Percentiles rank a stretch among this genome's conserved stretches.
phyloP scores from a whole-genome alignment of 2,888 invertebrate genomes.

The Abscondita cerata region DNA sequence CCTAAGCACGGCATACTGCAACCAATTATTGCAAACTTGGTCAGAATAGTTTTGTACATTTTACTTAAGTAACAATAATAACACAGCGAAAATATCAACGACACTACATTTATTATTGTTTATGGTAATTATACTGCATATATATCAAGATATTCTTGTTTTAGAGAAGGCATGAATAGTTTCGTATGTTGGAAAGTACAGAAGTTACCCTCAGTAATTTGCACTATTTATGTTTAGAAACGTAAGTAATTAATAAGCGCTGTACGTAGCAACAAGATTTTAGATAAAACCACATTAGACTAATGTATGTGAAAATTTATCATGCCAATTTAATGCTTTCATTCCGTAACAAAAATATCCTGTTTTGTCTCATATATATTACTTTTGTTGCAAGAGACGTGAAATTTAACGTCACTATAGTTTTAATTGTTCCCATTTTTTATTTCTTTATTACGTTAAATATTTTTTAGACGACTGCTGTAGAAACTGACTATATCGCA shows the following conservation, averaged over 20 bases:
- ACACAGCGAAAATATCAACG: slow-evolving; percentile 4
- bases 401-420: no score
- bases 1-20: slow-evolving; percentile 1
- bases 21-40: neutral
- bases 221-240: slow-evolving; percentile 27
- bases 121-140: slow-evolving; percentile 24
- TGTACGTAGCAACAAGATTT: slow-evolving; percentile 21
- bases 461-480: no score
- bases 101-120: slow-evolving; percentile 10
- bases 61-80: neutral
- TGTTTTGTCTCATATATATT: no score
- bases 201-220: slow-evolving; percentile 26
- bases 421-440: no score
- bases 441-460: no score
- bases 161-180: slow-evolving; percentile 22
- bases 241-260: slow-evolving; percentile 29
- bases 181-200: slow-evolving; percentile 21
- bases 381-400: no score
- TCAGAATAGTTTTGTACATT: no score
- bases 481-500: no score
- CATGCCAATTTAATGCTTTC: neutral
- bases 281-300: slow-evolving; percentile 3
- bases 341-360: no score
- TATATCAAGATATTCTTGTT: slow-evolving; percentile 23
- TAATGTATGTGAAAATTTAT: slow-evolving; percentile 8